Conservation (phyloP, 2,888 invertebrate species). For the Eilema sororculum region DNA sequence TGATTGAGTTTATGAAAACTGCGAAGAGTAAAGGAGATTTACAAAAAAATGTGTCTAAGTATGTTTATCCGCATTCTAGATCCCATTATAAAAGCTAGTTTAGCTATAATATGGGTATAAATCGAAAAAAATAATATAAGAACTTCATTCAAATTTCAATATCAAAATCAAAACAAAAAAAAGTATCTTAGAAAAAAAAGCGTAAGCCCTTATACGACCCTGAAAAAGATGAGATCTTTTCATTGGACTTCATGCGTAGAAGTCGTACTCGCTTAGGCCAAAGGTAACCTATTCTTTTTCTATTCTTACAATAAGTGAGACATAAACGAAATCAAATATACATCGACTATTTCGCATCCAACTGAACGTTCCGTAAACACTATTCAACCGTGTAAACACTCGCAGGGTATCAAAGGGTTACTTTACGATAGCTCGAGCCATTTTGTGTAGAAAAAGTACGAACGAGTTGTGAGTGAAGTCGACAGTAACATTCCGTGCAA, state of each 20-base stretch:
- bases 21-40: no score
- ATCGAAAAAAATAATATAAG: no score
- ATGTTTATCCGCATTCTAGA: no score
- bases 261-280: neutral
- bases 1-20: no score
- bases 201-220: no score
- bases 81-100: no score
- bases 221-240: no score
- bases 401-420: constrained; percentile 22
- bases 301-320: neutral
- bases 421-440: constrained; percentile 16
- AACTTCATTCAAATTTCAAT: no score
- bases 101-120: no score
- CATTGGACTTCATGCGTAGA: neutral
- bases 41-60: no score
- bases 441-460: constrained; percentile 14
- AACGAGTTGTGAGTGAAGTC: neutral
- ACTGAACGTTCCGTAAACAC: constrained; percentile 31
- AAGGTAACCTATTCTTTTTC: neutral
- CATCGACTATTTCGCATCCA: constrained; percentile 4
- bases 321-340: constrained; percentile 1
- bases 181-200: no score
- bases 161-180: no score
- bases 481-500: neutral
- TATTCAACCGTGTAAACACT: constrained; percentile 22